phyloP scores from a whole-genome alignment of 1,140 invertebrate genomes.

The Ptiloglossa arizonensis region DNA sequence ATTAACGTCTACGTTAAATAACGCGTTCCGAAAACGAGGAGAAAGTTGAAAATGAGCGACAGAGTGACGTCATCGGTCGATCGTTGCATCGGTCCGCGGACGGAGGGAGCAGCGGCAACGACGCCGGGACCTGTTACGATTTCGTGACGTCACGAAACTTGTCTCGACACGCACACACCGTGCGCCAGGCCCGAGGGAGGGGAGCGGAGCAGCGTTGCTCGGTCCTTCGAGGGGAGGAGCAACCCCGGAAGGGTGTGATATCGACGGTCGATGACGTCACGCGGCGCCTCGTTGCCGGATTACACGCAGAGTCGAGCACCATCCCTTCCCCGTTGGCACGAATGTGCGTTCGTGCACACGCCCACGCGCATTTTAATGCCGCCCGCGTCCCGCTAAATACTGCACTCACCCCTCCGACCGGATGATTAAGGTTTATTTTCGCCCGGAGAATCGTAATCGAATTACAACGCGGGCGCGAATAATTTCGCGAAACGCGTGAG shows the following conservation, averaged over 20 bases:
- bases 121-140: conserved; percentile 7
- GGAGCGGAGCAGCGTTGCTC: not conserved
- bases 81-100: conserved; percentile 18
- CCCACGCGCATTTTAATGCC: conserved; percentile 30
- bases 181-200: too few relatives aligned
- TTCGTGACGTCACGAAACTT: not conserved
- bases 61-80: conserved; percentile 27
- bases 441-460: conserved; percentile 14
- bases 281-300: conserved; percentile 38
- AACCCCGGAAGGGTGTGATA: conserved; percentile 17
- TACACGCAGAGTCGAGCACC: conserved; percentile 19
- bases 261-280: conserved; percentile 51
- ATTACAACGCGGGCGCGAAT: not conserved
- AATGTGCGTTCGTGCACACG: not conserved
- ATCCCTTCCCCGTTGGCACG: conserved; percentile 19
- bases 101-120: not conserved
- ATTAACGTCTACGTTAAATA: conserved; percentile 27
- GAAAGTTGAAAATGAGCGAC: conserved; percentile 46
- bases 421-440: conserved; percentile 45
- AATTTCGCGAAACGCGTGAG: not conserved
- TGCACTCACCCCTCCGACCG: conserved; percentile 29
- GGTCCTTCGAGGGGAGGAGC: not conserved
- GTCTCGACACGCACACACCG: too few relatives aligned
- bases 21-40: conserved; percentile 39
- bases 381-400: conserved; percentile 35